Conservation (phyloP, 2,113 vertebrate species). For the Hystrix brachyura region DNA sequence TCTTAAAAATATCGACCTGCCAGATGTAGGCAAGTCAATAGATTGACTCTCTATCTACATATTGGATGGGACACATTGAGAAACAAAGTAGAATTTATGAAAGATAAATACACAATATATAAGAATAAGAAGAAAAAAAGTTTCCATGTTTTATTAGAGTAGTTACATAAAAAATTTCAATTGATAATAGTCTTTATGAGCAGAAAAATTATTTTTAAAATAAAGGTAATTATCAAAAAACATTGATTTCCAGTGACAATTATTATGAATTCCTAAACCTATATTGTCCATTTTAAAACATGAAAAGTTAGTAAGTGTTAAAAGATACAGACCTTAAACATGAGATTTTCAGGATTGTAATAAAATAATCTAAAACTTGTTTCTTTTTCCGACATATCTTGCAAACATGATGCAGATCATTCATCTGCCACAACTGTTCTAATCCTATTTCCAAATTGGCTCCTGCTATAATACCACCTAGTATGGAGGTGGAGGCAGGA, state of each 20-base stretch:
- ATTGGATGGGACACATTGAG: neutral
- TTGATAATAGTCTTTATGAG: neutral
- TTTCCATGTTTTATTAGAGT: neutral
- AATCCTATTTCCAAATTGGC: neutral
- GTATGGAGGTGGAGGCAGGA: neutral
- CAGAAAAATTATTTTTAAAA: neutral
- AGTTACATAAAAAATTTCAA: neutral
- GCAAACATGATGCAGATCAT: neutral
- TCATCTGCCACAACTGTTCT: neutral
- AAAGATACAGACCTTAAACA: neutral
- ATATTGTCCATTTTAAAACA: neutral
- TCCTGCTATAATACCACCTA: neutral
- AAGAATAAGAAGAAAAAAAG: neutral
- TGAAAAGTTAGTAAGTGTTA: neutral
- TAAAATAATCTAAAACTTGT: neutral
- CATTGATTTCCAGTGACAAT: neutral
- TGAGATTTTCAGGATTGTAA: neutral
- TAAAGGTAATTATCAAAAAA: neutral
- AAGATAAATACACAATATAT: neutral
- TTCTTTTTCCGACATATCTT: slow-evolving; percentile 15
- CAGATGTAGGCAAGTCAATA: neutral
- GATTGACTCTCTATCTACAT: neutral
- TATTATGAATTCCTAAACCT: neutral
- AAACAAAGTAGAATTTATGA: neutral
- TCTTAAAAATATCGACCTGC: slow-evolving; percentile 45